These are phyloP conservation scores for Zaprionus tsacasi DNA, from an alignment of 1,140 invertebrate species.

Conservation along the genomic window DNA sequence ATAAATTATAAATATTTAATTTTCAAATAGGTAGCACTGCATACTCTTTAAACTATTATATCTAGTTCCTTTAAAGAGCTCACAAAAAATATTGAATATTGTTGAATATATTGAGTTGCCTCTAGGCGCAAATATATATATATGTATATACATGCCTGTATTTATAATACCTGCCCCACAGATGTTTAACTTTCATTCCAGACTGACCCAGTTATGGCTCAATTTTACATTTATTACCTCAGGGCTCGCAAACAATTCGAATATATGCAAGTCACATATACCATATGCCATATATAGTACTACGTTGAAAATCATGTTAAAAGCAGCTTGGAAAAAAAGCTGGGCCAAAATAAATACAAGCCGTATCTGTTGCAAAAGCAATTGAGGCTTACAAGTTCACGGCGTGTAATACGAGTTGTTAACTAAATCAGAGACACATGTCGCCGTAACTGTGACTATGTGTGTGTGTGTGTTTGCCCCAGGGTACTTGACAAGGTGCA, in stretches of 20 bases:
- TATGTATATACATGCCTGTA: not conserved
- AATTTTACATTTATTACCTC: constrained; percentile 1
- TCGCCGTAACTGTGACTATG: constrained; percentile 31
- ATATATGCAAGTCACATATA: not conserved
- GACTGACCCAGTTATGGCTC: constrained; percentile 6
- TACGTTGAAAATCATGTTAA: no score
- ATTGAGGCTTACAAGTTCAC: constrained; percentile 35
- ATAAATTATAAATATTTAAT: no score
- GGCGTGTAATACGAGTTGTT: constrained; percentile 48
- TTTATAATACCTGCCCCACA: not conserved
- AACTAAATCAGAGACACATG: constrained; percentile 44
- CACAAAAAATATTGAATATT: no score
- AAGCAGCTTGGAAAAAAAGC: not conserved
- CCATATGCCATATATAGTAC: not conserved
- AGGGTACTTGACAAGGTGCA: constrained; percentile 3
- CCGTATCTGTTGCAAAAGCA: constrained; percentile 28
- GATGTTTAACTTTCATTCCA: not conserved
- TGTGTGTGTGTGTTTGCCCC: not conserved
- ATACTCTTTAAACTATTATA: no score
- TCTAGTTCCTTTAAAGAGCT: no score
- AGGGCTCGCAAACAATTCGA: not conserved
- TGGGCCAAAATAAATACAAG: constrained; percentile 20
- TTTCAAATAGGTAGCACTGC: no score
- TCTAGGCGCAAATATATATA: not conserved
- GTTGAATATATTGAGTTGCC: not conserved